Conservation (phyloP, 2,113 vertebrate genomes). For the Cepphus grylle region DNA sequence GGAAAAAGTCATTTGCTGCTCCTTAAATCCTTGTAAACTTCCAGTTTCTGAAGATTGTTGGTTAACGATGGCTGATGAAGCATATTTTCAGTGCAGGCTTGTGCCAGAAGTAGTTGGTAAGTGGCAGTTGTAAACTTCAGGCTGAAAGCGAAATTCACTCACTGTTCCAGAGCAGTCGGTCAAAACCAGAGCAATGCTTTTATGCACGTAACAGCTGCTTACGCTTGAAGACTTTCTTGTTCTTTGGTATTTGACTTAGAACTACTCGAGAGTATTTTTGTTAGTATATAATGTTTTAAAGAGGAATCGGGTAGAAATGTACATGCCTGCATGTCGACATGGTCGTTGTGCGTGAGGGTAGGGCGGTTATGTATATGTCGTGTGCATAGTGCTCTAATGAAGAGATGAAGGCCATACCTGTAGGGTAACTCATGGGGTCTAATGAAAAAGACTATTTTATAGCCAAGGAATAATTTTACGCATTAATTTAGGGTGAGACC, state of each 20-base stretch:
- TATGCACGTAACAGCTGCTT: constrained; percentile 47
- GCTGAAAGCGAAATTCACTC: not conserved
- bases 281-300: not conserved
- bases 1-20: not conserved
- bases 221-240: constrained; percentile 38
- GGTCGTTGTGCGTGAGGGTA: not conserved
- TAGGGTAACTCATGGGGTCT: not conserved
- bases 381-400: not conserved
- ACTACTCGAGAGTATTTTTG: not conserved
- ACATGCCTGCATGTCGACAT: not conserved
- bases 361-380: accelerated
- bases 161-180: not conserved
- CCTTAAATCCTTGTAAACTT: not conserved
- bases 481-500: not conserved
- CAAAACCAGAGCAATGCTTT: constrained; percentile 25
- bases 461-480: not conserved
- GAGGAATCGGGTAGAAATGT: not conserved
- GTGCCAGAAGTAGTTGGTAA: constrained; percentile 33
- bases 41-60: not conserved
- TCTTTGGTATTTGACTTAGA: constrained; percentile 50
- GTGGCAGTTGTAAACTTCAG: not conserved
- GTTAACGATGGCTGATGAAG: not conserved
- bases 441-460: not conserved
- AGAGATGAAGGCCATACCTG: not conserved
- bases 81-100: not conserved